Percentiles rank a stretch among this genome's conserved stretches.
These are phyloP conservation scores for Malurus splendens DNA, from an alignment of 2,797 vertebrate genomes.

Conservation along the genomic window DNA sequence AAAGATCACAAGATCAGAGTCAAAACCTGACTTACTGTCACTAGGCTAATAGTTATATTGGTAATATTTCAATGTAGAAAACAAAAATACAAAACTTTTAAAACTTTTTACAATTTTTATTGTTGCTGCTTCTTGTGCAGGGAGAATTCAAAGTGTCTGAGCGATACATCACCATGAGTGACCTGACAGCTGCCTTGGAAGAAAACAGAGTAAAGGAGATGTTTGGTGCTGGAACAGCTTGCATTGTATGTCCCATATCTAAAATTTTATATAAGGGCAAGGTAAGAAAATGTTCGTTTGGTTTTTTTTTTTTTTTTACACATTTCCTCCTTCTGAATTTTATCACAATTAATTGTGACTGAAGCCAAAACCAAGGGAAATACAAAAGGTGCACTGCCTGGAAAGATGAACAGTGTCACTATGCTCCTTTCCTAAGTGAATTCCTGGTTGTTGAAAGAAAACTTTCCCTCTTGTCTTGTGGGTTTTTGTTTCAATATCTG, in stretches of 20 bases:
- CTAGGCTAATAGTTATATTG: background rate
- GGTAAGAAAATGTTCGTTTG: conserved; percentile 63
- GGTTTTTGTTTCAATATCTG: background rate
- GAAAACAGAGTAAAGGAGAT: conserved; percentile 82
- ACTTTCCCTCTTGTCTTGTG: background rate
- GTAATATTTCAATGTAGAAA: background rate
- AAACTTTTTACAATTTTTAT: background rate
- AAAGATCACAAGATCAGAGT: background rate
- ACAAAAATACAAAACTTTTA: background rate
- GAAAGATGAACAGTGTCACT: background rate
- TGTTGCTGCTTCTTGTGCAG: conserved; percentile 53
- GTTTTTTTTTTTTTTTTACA: too few species aligned
- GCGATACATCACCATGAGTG: conserved; percentile 83
- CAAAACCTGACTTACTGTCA: background rate
- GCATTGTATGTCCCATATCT: conserved; percentile 80
- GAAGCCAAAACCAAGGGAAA: background rate
- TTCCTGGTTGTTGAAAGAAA: background rate
- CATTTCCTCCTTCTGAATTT: background rate
- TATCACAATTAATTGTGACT: background rate
- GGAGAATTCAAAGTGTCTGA: conserved; percentile 85
- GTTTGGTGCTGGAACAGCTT: conserved; percentile 90
- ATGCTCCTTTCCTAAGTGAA: background rate
- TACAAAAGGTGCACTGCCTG: background rate
- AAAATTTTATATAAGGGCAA: conserved; percentile 79
- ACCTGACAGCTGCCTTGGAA: conserved; percentile 76